Conservation (phyloP, 2,797 vertebrate genomes). For the Acanthis flammea region DNA sequence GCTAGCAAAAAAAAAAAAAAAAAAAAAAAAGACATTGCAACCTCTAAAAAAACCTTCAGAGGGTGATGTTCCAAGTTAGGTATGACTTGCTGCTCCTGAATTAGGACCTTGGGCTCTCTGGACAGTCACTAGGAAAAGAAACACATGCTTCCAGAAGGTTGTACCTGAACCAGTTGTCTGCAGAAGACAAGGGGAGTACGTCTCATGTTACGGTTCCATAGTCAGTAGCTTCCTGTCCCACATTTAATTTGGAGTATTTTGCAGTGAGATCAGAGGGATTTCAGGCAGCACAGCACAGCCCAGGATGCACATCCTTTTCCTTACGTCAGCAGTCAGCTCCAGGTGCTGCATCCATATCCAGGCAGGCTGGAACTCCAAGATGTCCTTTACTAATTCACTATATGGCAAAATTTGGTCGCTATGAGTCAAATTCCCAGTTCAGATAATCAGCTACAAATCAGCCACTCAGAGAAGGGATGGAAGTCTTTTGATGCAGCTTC, state of each 20-base stretch:
- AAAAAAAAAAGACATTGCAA: neutral
- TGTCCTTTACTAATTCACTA: neutral
- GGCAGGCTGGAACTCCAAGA: neutral
- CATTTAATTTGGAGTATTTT: neutral
- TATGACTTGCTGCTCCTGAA: neutral
- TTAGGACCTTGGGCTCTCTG: neutral
- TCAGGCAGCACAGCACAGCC: neutral
- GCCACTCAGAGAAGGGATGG: neutral
- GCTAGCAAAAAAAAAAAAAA: neutral
- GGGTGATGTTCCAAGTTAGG: neutral
- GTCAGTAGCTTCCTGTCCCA: neutral
- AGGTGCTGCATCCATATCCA: neutral
- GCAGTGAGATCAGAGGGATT: neutral
- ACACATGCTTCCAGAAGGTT: neutral
- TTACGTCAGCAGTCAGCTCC: neutral
- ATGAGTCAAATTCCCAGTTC: neutral
- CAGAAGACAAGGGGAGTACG: rapidly evolving
- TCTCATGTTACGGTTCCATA: neutral
- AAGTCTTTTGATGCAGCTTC: neutral
- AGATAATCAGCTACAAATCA: neutral
- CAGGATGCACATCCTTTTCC: neutral
- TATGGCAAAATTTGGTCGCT: neutral
- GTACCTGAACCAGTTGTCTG: neutral
- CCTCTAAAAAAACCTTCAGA: neutral
- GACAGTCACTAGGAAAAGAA: neutral